phyloP scores from a whole-genome alignment of 2,888 invertebrate species.

The Tryphoninae sp. region DNA sequence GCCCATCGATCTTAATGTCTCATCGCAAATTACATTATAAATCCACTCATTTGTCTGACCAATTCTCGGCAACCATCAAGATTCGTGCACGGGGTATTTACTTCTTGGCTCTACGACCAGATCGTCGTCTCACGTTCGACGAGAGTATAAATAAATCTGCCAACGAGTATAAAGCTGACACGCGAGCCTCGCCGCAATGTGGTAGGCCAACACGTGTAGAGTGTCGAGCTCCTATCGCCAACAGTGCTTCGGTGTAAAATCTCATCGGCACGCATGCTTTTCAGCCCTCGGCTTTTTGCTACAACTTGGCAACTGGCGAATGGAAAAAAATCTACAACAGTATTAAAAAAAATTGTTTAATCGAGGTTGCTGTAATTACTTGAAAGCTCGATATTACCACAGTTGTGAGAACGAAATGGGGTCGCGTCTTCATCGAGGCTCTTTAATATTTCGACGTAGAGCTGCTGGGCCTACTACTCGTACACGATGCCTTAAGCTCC shows the following conservation, averaged over 20 bases:
- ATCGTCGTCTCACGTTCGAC: constrained; percentile 9
- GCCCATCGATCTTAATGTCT: neutral
- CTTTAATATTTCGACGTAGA: constrained; percentile 4
- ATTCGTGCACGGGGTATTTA: neutral
- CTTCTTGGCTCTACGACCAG: neutral
- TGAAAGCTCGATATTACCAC: constrained; percentile 19
- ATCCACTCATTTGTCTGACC: neutral
- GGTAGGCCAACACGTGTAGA: constrained; percentile 16
- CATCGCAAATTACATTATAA: neutral
- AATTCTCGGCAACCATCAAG: neutral
- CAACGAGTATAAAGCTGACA: constrained; percentile 47
- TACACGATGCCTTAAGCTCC: constrained; percentile 1
- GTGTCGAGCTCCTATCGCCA: constrained; percentile 10
- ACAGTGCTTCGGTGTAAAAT: constrained; percentile 9
- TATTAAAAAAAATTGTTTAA: constrained; percentile 8
- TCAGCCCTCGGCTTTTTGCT: neutral
- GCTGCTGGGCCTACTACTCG: constrained; percentile 4
- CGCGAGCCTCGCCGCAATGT: constrained; percentile 30
- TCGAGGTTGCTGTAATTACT: constrained; percentile 19
- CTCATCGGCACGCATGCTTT: neutral
- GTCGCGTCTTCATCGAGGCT: constrained; percentile 9
- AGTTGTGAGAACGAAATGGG: neutral
- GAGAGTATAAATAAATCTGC: constrained; percentile 57
- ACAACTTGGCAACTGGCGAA: neutral
- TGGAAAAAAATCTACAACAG: constrained; percentile 1